Base-by-base conservation (phyloP, 2,888 invertebrate species). In the Andrena fulva region DNA sequence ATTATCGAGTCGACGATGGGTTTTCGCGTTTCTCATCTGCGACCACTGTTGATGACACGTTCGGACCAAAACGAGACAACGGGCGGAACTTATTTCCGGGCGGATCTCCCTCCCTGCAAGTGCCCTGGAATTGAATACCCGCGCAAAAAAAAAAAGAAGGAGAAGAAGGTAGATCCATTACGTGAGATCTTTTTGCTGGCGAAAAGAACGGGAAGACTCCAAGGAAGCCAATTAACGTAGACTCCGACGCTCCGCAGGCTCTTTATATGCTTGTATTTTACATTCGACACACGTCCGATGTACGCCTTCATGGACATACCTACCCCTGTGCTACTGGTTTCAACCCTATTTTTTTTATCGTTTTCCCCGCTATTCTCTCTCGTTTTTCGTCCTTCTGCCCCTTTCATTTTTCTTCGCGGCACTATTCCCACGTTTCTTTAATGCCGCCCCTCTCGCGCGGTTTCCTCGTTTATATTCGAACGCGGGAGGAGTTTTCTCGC, bases 171-270 rank as follows among this genome's bases (percentile, higher is more conserved):
- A 63, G 72, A 75, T 80, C 72, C 54, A 77, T 86, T 84, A 80
- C 69, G 59, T 31, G 48, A 52, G 63, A 62, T 76, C 70, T 60
- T 72, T 76, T 62, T 67, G 42, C 33, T 27, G 31, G 35, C 50
- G 33, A 59, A 35, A 56, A 52, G 27, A 48, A 20, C 31, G 20
- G 27, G 42, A 10, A 16, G 35, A 54, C 54, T 60, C 74, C 48
- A 72, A 70, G 73, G 50, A 68, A 82, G 79, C 79, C 79, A 86
- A 86, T 86, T 86, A 86, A 79, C 75, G 52, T 68, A 59, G 52
- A 69, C 66, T 69, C 73, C 69, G 59, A 77, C 59, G 74, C 75
- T 77, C 50, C 50, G 33, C 73, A 67, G 20, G 35, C 59, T 52
- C 56, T 29, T 20, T 48, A 31, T 33, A 24, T 50, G 66, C 33